Percentiles rank a stretch among this genome's conserved stretches.
phyloP scores from a whole-genome alignment of 2,888 invertebrate genomes.

The Hirtodrosophila trivittata region DNA sequence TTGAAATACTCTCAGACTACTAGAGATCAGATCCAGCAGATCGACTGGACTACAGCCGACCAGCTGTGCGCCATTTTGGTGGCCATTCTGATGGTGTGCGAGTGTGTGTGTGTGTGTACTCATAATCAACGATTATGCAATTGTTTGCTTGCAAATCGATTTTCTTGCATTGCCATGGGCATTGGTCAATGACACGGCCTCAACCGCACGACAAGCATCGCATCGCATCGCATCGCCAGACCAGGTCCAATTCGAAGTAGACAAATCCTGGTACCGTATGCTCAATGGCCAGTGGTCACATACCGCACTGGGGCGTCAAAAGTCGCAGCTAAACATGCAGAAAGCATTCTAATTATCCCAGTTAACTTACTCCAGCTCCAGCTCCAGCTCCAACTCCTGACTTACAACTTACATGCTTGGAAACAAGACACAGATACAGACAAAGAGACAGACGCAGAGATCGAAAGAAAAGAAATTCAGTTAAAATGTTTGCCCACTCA shows the following conservation, averaged over 20 bases:
- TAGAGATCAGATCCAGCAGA: conserved; percentile 9
- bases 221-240: no score
- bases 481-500: conserved; percentile 78
- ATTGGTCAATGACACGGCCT: conserved; percentile 65
- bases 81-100: neutral
- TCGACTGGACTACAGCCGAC: conserved; percentile 1
- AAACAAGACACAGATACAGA: conserved; percentile 19
- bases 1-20: conserved; percentile 43
- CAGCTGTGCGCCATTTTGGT: conserved; percentile 53
- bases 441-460: conserved; percentile 1
- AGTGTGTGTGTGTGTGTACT: conserved; percentile 18
- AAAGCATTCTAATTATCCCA: conserved; percentile 64
- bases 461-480: conserved; percentile 49
- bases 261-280: conserved; percentile 45
- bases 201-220: conserved; percentile 17
- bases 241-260: conserved; percentile 37
- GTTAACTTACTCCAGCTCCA: conserved; percentile 35
- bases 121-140: conserved; percentile 73
- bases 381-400: no score
- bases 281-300: no score
- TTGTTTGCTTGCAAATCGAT: conserved; percentile 69
- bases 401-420: conserved; percentile 35
- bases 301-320: conserved; percentile 64
- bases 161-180: conserved; percentile 66
- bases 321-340: conserved; percentile 52